Conservation (phyloP, 2,888 invertebrate species). For the Augochlorella aurata region DNA sequence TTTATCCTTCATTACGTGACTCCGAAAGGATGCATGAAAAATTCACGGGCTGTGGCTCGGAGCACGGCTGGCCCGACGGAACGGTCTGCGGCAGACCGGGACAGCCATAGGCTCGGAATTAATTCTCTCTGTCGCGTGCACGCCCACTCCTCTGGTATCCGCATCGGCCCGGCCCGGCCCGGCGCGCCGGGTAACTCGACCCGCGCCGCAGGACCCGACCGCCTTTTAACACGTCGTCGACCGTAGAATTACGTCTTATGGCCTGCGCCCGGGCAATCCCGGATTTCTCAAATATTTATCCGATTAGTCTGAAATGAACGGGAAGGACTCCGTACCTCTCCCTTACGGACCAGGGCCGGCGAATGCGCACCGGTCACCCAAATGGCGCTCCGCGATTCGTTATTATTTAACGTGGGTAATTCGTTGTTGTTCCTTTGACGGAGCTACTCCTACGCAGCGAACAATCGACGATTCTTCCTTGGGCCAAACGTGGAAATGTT, state of each 20-base stretch:
- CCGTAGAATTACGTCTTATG: conserved; percentile 24
- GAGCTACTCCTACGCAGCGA: too few relatives aligned
- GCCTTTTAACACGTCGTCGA: conserved; percentile 27
- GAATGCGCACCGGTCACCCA: neutral
- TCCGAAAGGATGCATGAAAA: conserved; percentile 53
- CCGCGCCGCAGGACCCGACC: conserved; percentile 5
- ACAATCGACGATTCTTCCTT: too few relatives aligned
- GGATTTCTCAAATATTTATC: conserved; percentile 16
- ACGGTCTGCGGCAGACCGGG: conserved; percentile 47
- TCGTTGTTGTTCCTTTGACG: too few relatives aligned
- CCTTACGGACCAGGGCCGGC: neutral
- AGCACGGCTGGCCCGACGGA: neutral
- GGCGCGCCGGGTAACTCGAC: neutral
- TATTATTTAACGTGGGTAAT: too few relatives aligned
- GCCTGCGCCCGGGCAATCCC: neutral
- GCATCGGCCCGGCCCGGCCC: neutral
- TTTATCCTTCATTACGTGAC: conserved; percentile 59
- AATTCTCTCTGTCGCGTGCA: conserved; percentile 55
- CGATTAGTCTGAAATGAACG: conserved; percentile 24
- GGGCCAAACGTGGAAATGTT: too few relatives aligned
- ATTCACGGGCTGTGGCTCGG: conserved; percentile 40
- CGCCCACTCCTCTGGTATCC: neutral
- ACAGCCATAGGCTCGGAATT: conserved; percentile 45
- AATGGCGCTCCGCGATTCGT: neutral
- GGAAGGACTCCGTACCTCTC: neutral